phyloP scores from a whole-genome alignment of 64 coral and sea anemone genomes.

The Dendronephthya gigantea region DNA sequence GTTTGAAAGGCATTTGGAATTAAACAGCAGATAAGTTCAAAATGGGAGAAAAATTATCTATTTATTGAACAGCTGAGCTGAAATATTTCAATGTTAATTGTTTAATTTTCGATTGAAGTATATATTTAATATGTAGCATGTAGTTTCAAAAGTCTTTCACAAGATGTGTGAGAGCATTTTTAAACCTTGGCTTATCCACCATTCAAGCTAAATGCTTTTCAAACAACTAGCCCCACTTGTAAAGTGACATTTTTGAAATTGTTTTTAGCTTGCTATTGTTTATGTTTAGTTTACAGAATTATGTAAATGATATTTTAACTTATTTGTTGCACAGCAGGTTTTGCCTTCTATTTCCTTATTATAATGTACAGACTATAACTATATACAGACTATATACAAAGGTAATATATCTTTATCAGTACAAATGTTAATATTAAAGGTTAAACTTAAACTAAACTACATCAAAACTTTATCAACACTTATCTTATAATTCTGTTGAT shows the following conservation, averaged over 20 bases:
- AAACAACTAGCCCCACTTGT: not conserved
- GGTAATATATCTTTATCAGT: not conserved
- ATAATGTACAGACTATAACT: too few relatives aligned
- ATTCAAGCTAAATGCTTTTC: too few relatives aligned
- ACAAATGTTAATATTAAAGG: not conserved
- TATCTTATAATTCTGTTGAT: not conserved
- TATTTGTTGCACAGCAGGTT: not conserved
- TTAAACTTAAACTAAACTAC: not conserved
- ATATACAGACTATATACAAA: not conserved
- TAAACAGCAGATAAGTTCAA: too few relatives aligned
- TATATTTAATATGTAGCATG: too few relatives aligned
- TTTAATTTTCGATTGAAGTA: too few relatives aligned
- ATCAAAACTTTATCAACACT: not conserved
- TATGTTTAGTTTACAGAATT: not conserved
- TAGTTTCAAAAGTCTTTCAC: too few relatives aligned
- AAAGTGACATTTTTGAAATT: not conserved
- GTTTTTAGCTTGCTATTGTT: not conserved
- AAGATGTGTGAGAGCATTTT: too few relatives aligned
- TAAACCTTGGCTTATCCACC: too few relatives aligned
- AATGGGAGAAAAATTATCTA: too few relatives aligned
- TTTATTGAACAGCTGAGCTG: too few relatives aligned
- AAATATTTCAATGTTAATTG: too few relatives aligned
- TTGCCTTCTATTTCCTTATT: not conserved
- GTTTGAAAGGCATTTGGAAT: too few relatives aligned
- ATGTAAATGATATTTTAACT: not conserved